These are phyloP conservation scores for Drosophila erecta DNA, from an alignment of 1,140 invertebrate species.

Conservation along the genomic window DNA sequence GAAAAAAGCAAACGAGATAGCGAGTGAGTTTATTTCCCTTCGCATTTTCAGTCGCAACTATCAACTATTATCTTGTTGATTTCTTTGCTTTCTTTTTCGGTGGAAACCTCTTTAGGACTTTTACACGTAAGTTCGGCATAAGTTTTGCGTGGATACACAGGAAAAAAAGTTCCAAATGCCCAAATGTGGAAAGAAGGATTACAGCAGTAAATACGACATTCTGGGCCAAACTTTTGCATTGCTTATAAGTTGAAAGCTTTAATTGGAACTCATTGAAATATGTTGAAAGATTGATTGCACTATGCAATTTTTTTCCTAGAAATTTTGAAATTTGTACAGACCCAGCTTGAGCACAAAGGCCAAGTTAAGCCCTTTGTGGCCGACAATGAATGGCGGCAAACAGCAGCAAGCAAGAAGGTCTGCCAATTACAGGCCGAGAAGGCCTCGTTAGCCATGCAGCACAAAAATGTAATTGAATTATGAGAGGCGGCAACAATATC, in stretches of 20 bases:
- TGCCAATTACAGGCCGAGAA: constrained; percentile 54
- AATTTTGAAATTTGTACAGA: constrained; percentile 42
- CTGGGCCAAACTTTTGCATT: neutral
- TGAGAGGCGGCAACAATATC: constrained; percentile 44
- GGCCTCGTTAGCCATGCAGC: constrained; percentile 35
- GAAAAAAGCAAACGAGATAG: constrained; percentile 36
- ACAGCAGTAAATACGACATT: too few species aligned
- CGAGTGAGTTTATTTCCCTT: constrained; percentile 55
- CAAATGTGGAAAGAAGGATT: too few species aligned
- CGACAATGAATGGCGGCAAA: constrained; percentile 37
- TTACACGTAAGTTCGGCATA: constrained; percentile 15
- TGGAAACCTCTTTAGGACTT: constrained; percentile 8
- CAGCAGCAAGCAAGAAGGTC: constrained; percentile 14
- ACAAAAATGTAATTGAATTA: constrained; percentile 72
- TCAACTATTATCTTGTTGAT: constrained; percentile 69
- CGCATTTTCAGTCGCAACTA: constrained; percentile 29
- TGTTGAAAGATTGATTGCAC: neutral
- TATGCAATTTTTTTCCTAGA: neutral
- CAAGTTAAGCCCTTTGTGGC: constrained; percentile 68
- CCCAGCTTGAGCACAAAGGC: constrained; percentile 42
- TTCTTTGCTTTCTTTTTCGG: constrained; percentile 42
- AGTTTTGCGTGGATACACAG: constrained; percentile 19
- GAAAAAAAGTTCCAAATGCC: neutral
- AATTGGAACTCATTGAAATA: neutral
- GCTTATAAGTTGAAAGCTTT: neutral